phyloP scores from a whole-genome alignment of 35 echinoderm and acorn worm genomes.

The Lytechinus pictus region DNA sequence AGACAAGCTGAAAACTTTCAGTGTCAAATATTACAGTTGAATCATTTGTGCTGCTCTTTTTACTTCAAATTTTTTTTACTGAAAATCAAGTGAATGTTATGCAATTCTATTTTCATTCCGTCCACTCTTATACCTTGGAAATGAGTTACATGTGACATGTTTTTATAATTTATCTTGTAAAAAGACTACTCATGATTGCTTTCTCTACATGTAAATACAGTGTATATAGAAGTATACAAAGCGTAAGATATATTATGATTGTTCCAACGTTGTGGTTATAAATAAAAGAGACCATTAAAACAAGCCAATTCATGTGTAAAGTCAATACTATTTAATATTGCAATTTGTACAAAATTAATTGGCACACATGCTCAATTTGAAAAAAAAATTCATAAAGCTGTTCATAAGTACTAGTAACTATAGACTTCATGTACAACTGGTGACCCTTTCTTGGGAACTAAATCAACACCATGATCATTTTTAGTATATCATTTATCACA shows the following conservation, averaged over 20 bases:
- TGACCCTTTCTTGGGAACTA: no score
- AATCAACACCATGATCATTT: no score
- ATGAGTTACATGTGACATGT: background rate
- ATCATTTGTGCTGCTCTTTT: no score
- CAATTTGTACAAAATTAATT: background rate
- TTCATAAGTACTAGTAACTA: no score
- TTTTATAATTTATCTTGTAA: background rate
- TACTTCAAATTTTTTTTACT: no score
- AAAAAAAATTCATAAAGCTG: background rate
- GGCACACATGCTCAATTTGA: background rate
- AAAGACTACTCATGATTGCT: no score
- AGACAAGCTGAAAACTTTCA: no score
- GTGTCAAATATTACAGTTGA: no score
- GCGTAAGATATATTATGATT: background rate
- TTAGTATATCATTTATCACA: no score
- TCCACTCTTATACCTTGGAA: slow-evolving; percentile 11
- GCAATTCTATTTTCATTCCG: background rate
- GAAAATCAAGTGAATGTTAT: background rate
- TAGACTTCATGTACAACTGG: no score
- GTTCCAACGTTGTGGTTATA: background rate
- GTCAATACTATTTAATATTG: background rate
- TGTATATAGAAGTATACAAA: background rate
- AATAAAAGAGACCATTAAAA: background rate
- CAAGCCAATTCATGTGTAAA: background rate
- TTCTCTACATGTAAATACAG: background rate